Conservation (phyloP, 2,797 vertebrate genomes). For the Esox masquinongy region DNA sequence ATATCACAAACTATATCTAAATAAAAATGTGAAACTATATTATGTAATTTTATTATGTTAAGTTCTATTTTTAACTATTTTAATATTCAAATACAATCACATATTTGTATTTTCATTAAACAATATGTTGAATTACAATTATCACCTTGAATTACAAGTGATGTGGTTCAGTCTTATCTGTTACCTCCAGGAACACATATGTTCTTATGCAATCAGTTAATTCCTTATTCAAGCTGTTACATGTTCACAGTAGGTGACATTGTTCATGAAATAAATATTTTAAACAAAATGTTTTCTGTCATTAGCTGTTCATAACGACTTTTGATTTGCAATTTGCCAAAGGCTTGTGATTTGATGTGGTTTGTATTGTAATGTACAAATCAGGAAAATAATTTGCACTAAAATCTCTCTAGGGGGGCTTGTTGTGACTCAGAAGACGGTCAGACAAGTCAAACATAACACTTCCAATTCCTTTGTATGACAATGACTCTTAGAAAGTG, state of each 20-base stretch:
- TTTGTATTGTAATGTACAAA: neutral
- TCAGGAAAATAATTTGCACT: neutral
- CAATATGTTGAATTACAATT: neutral
- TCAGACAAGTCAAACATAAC: neutral
- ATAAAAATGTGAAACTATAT: too few relatives aligned
- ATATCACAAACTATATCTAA: too few relatives aligned
- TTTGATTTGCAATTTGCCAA: neutral
- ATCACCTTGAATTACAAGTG: too few relatives aligned
- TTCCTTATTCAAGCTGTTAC: neutral
- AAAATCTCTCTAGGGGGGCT: neutral
- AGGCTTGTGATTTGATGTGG: neutral
- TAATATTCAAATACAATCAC: neutral
- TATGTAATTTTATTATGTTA: too few relatives aligned
- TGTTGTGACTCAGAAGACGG: neutral
- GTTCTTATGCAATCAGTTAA: neutral
- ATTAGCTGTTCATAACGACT: neutral
- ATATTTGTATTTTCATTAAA: neutral
- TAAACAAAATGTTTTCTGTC: neutral
- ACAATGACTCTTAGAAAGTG: neutral
- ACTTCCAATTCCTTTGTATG: neutral
- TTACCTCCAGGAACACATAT: neutral
- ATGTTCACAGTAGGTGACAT: neutral
- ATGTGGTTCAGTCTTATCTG: too few relatives aligned
- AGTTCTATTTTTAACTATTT: too few relatives aligned
- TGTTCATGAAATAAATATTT: slow-evolving; percentile 3